phyloP scores from a whole-genome alignment of 2,888 invertebrate genomes.

The Azorinus chamasolen region DNA sequence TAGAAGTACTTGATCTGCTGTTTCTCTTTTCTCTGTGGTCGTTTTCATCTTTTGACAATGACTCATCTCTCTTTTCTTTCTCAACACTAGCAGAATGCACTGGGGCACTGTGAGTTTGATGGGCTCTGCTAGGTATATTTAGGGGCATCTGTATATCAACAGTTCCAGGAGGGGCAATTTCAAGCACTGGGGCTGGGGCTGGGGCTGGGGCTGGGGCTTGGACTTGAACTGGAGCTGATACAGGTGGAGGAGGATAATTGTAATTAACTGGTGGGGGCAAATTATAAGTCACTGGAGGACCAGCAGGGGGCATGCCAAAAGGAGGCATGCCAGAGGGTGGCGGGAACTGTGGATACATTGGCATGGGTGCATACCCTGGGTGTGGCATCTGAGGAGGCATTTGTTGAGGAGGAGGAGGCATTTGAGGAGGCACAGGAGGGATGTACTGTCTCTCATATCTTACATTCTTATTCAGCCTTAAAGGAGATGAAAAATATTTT shows the following conservation, averaged over 20 bases:
- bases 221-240: not conserved
- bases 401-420: slow-evolving; percentile 17
- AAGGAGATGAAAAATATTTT: slow-evolving; percentile 53
- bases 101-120: slow-evolving; percentile 1
- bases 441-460: slow-evolving; percentile 5
- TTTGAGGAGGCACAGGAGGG: slow-evolving; percentile 16
- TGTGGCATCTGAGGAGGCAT: slow-evolving; percentile 30
- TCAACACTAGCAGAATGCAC: slow-evolving; percentile 1
- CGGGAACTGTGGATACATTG: slow-evolving; percentile 18
- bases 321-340: slow-evolving; percentile 30
- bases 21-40: slow-evolving; percentile 1
- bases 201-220: not conserved
- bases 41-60: slow-evolving; percentile 4
- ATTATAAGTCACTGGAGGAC: slow-evolving; percentile 1
- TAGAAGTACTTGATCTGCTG: not conserved
- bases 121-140: slow-evolving; percentile 23
- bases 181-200: slow-evolving; percentile 1
- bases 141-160: slow-evolving; percentile 42
- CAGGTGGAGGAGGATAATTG: not conserved
- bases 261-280: slow-evolving; percentile 20
- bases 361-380: slow-evolving; percentile 15
- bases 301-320: slow-evolving; percentile 31
- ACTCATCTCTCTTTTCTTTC: not conserved
- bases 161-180: slow-evolving; percentile 46
- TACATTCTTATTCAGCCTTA: slow-evolving; percentile 19